phyloP scores from a whole-genome alignment of 2,113 vertebrate species.

The Gambusia affinis region DNA sequence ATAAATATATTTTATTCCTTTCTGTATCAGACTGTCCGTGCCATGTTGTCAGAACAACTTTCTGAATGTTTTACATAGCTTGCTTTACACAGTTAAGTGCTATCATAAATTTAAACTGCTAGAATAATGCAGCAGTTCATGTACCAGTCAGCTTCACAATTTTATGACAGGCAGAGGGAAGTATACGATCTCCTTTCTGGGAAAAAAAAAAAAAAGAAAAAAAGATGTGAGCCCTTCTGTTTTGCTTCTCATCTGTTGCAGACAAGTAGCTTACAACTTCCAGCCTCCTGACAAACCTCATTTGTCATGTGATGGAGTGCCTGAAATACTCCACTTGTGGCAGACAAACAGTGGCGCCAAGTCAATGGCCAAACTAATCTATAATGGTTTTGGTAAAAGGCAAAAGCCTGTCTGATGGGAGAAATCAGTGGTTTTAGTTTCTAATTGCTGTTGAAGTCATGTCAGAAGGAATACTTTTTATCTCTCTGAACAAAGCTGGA shows the following conservation, averaged over 20 bases:
- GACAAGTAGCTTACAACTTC: slow-evolving; percentile 64
- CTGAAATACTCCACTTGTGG: slow-evolving; percentile 56
- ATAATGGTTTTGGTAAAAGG: slow-evolving; percentile 74
- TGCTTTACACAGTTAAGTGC: too few species aligned
- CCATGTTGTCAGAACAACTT: background rate
- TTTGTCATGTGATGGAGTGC: slow-evolving; percentile 66
- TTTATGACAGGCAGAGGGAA: slow-evolving; percentile 19
- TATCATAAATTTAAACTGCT: too few species aligned
- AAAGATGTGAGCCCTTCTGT: slow-evolving; percentile 48
- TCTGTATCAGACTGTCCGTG: background rate
- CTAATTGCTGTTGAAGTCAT: slow-evolving; percentile 10
- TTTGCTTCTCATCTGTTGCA: slow-evolving; percentile 52
- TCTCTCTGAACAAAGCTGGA: background rate
- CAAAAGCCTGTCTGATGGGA: slow-evolving; percentile 67
- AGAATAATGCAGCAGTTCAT: background rate
- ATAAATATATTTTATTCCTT: background rate
- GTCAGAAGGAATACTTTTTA: background rate
- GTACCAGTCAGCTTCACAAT: slow-evolving; percentile 18
- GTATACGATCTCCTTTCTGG: slow-evolving; percentile 60
- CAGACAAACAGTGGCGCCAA: slow-evolving; percentile 69
- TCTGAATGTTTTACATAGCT: background rate
- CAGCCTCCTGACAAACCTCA: slow-evolving; percentile 70
- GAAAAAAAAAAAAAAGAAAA: slow-evolving; percentile 62
- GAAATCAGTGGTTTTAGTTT: slow-evolving; percentile 30
- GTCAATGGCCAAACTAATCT: slow-evolving; percentile 72